phyloP scores from a whole-genome alignment of 1,140 invertebrate species.

The Alviniconcha marisindica region DNA sequence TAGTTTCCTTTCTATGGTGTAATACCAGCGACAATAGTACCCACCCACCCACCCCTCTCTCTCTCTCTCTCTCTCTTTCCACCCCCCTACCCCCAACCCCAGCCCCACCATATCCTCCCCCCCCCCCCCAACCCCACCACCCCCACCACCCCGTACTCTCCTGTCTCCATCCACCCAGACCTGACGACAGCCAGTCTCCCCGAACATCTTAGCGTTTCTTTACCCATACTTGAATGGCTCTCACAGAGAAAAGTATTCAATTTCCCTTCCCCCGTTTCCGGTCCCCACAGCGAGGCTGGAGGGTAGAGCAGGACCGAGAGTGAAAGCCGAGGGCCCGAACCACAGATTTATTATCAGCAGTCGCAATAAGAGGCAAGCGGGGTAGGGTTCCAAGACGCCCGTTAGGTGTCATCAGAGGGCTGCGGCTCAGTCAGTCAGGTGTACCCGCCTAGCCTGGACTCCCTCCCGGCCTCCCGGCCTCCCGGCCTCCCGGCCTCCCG shows the following conservation, averaged over 20 bases:
- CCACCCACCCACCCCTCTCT: background rate
- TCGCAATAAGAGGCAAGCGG: conserved; percentile 25
- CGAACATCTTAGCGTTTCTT: background rate
- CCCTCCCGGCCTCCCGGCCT: background rate
- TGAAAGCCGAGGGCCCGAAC: background rate
- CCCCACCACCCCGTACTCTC: background rate
- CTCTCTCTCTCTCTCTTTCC: background rate
- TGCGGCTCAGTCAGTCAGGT: conserved; percentile 9
- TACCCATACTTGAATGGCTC: background rate
- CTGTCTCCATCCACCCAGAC: background rate
- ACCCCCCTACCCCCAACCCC: background rate
- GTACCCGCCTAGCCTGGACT: background rate
- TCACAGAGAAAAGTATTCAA: background rate
- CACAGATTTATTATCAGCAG: conserved; percentile 21
- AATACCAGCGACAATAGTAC: too few species aligned
- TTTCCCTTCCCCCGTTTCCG: conserved; percentile 1
- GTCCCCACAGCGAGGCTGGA: background rate
- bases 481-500: background rate
- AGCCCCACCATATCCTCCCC: background rate
- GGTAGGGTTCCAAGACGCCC: conserved; percentile 23
- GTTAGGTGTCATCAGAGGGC: conserved; percentile 18
- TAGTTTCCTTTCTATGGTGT: too few species aligned
- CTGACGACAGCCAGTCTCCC: conserved; percentile 7
- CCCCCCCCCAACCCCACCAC: background rate
- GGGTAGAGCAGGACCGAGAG: background rate